A percentile compares a stretch with the other conserved stretches of the same genome.
Evolutionary conservation across 1,140 invertebrate species (phyloP).

Genomic region (Drosophila ambigua): DNA sequence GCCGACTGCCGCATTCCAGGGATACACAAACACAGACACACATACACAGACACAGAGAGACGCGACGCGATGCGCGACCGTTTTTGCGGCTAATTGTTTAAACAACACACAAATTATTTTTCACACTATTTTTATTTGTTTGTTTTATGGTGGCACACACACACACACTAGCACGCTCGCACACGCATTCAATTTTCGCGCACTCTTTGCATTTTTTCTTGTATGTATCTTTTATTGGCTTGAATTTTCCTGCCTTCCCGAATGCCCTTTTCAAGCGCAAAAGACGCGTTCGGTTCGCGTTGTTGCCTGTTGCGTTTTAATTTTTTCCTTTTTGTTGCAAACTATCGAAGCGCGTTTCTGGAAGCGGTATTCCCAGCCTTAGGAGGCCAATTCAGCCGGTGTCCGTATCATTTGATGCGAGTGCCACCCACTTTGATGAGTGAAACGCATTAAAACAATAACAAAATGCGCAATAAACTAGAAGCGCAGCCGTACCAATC

Average conservation of each 20-base stretch:
- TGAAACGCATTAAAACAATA: conserved; percentile 4
- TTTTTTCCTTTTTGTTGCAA: conserved; percentile 12
- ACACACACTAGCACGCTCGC: conserved; percentile 23
- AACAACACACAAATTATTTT: conserved; percentile 55
- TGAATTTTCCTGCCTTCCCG: conserved; percentile 59
- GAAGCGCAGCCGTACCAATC: conserved; percentile 9
- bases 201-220: conserved; percentile 65
- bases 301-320: conserved; percentile 9
- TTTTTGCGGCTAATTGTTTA: conserved; percentile 73
- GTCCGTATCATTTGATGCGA: conserved; percentile 18
- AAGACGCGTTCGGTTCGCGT: conserved; percentile 25
- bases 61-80: conserved; percentile 9
- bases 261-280: conserved; percentile 67
- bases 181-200: conserved; percentile 64
- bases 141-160: conserved; percentile 35
- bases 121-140: conserved; percentile 67
- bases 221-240: conserved; percentile 81
- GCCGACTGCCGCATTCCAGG: conserved; percentile 64
- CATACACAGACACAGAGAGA: conserved; percentile 18
- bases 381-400: conserved; percentile 17
- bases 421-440: conserved; percentile 6
- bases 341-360: conserved; percentile 8
- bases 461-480: conserved; percentile 20
- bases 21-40: conserved; percentile 36
- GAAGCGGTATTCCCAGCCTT: not conserved